phyloP scores from a whole-genome alignment of 2,113 vertebrate species.

The Dicerorhinus sumatrensis region DNA sequence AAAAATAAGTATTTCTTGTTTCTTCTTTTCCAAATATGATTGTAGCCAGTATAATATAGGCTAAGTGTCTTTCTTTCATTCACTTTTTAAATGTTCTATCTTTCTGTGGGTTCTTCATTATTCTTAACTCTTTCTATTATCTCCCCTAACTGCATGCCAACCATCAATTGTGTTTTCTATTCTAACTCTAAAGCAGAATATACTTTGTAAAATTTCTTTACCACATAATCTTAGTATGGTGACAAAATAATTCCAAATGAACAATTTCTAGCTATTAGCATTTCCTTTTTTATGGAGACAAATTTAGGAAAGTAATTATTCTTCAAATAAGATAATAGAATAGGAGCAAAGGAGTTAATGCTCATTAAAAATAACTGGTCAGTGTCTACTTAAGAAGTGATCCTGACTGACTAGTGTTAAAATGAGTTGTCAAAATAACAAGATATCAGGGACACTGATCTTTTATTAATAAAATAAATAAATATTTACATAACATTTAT shows the following conservation, averaged over 20 bases:
- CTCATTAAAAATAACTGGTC: constrained; percentile 58
- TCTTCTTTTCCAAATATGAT: neutral
- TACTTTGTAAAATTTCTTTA: neutral
- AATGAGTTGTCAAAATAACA: constrained; percentile 33
- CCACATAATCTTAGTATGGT: neutral
- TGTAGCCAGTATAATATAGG: neutral
- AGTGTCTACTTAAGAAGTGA: neutral
- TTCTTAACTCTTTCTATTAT: neutral
- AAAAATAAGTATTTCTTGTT: neutral
- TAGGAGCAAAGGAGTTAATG: neutral
- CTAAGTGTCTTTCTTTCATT: neutral
- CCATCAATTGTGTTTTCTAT: neutral
- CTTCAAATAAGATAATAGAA: neutral
- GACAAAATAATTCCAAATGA: neutral
- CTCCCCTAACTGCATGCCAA: neutral
- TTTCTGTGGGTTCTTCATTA: neutral
- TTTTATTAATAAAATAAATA: constrained; percentile 58
- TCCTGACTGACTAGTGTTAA: neutral
- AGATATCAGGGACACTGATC: neutral
- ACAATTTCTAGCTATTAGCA: neutral
- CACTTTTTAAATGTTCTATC: neutral
- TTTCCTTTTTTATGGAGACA: neutral
- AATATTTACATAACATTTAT: constrained; percentile 17
- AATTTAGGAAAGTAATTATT: neutral
- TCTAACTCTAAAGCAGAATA: neutral